Percentiles rank a stretch among this genome's conserved stretches.
These are phyloP conservation scores for Abramis brama DNA, from an alignment of 2,113 vertebrate genomes.

Conservation along the genomic window DNA sequence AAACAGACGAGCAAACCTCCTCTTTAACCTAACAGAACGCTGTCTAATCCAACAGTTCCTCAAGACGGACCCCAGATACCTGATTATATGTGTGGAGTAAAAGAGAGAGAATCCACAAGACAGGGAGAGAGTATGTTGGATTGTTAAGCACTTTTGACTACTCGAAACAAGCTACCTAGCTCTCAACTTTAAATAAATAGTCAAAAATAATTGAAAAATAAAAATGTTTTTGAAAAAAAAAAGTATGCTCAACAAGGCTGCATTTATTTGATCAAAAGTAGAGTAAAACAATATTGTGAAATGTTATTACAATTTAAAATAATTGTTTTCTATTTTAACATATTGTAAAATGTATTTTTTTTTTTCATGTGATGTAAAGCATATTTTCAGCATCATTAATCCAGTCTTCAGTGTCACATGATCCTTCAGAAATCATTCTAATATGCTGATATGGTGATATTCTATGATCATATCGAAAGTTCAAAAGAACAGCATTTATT, in stretches of 20 bases:
- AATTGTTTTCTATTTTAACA: too few species aligned
- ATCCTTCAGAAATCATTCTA: background rate
- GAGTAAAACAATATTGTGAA: too few species aligned
- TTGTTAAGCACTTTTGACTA: constrained; percentile 5
- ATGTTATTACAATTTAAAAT: too few species aligned
- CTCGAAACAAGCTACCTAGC: background rate
- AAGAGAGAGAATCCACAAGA: background rate
- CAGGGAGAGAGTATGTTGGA: background rate
- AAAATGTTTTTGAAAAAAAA: too few species aligned
- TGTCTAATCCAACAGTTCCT: constrained; percentile 39
- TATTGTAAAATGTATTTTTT: too few species aligned
- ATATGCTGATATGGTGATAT: background rate
- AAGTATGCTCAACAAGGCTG: too few species aligned
- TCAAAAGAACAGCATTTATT: background rate
- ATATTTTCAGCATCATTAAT: background rate
- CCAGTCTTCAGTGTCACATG: background rate
- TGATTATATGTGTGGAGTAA: background rate
- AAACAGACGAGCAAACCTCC: constrained; percentile 20
- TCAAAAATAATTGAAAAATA: background rate
- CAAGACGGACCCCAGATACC: constrained; percentile 28
- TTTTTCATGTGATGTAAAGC: too few species aligned
- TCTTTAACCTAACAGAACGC: background rate
- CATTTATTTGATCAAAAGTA: too few species aligned
- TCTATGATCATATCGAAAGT: too few species aligned
- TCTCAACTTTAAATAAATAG: background rate